phyloP scores from a whole-genome alignment of 2,888 invertebrate species.

The Agrotis ipsilon region DNA sequence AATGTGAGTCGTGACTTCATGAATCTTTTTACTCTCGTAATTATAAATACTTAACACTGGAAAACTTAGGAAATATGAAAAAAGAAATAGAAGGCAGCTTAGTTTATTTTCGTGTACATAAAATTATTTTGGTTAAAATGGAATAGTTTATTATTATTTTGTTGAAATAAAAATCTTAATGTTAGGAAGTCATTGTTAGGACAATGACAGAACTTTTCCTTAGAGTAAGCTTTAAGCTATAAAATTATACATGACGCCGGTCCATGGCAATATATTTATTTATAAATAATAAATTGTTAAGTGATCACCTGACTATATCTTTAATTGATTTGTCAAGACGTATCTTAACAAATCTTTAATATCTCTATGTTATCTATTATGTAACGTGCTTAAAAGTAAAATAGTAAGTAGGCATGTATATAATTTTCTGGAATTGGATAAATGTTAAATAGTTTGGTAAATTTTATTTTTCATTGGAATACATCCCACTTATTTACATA shows the following conservation, averaged over 20 bases:
- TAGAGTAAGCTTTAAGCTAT: slow-evolving; percentile 22
- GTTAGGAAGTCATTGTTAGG: slow-evolving; percentile 18
- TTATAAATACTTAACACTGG: neutral
- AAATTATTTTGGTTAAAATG: slow-evolving; percentile 23
- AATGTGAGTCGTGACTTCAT: neutral
- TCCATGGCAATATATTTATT: slow-evolving; percentile 40
- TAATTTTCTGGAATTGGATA: neutral
- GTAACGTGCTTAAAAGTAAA: slow-evolving; percentile 1
- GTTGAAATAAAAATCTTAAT: slow-evolving; percentile 1
- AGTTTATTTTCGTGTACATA: slow-evolving; percentile 17
- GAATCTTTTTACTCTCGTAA: neutral
- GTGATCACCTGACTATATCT: slow-evolving; percentile 15
- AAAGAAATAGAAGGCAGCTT: slow-evolving; percentile 5
- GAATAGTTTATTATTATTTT: slow-evolving; percentile 10
- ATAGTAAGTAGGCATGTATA: neutral
- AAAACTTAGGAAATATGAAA: neutral
- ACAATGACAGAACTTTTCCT: slow-evolving; percentile 24
- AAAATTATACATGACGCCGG: slow-evolving; percentile 19
- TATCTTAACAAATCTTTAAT: slow-evolving; percentile 1
- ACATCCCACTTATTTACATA: too few species aligned
- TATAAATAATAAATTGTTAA: slow-evolving; percentile 32
- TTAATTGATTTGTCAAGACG: slow-evolving; percentile 4
- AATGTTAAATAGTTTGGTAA: neutral
- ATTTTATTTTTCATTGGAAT: neutral
- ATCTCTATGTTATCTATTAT: neutral